Evolutionary conservation across 2,797 vertebrate genomes (phyloP).

Genomic region (Micropoecilia bifurca): DNA sequence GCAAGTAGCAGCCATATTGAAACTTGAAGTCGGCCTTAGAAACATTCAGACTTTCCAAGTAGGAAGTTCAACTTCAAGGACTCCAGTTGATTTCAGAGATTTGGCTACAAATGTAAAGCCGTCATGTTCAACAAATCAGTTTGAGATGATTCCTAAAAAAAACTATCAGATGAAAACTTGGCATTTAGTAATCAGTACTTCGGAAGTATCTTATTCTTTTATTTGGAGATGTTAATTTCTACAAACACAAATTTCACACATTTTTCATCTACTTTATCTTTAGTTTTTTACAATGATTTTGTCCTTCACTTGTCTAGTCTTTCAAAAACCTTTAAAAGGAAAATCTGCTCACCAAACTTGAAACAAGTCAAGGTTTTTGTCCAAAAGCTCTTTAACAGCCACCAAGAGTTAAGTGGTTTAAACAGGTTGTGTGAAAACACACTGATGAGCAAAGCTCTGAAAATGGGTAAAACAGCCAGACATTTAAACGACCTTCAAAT

Average conservation of each 20-base stretch:
- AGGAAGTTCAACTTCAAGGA: no score
- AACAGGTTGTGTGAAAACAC: background rate
- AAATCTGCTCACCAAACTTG: background rate
- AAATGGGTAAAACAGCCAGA: background rate
- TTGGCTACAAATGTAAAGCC: no score
- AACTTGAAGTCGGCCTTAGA: no score
- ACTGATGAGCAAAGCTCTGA: background rate
- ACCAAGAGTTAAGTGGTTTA: background rate
- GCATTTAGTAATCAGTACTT: background rate
- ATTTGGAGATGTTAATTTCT: background rate
- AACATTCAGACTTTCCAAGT: no score
- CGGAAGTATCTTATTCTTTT: background rate
- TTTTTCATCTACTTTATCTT: background rate
- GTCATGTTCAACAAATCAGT: background rate
- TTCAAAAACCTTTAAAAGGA: background rate
- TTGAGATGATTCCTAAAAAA: background rate
- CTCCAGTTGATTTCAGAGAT: background rate
- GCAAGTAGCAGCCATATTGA: no score
- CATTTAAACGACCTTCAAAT: background rate
- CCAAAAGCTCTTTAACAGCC: background rate
- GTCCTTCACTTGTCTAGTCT: background rate
- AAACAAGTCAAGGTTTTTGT: background rate
- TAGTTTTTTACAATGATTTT: background rate
- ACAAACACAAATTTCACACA: background rate
- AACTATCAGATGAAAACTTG: background rate